Percentiles rank a stretch among this genome's conserved stretches.
Conservation (phyloP, 2,797 vertebrate genomes). For the Lemur catta region DNA sequence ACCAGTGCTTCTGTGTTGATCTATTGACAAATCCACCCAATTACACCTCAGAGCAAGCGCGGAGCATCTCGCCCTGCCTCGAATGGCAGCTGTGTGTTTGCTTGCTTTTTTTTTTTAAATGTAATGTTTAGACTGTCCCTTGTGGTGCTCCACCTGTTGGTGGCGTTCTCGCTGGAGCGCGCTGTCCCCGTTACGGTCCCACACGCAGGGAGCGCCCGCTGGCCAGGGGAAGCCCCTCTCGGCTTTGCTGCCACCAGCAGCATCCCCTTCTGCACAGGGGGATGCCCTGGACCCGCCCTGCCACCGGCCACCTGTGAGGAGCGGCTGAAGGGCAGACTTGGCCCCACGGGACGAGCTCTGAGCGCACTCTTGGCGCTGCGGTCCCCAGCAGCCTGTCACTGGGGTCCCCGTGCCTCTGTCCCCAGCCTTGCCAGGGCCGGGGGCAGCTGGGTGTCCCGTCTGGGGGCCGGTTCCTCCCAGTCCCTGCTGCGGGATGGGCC, state of each 20-base stretch:
- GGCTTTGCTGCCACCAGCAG: background rate
- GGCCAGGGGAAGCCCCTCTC: background rate
- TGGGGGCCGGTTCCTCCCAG: background rate
- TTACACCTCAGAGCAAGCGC: slow-evolving; percentile 78
- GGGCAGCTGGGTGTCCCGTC: background rate
- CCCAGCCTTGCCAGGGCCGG: background rate
- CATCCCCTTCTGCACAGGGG: background rate
- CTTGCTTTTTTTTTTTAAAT: slow-evolving; percentile 34
- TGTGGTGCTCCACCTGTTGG: background rate
- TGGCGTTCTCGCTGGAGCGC: background rate
- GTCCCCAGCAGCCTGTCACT: background rate
- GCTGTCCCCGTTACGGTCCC: background rate
- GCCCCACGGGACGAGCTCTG: fast-evolving
- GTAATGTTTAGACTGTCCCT: slow-evolving; percentile 36
- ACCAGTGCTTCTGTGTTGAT: slow-evolving; percentile 79
- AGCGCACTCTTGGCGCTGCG: background rate
- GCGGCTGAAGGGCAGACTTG: background rate
- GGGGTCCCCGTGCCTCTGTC: background rate
- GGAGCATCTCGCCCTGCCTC: slow-evolving; percentile 72
- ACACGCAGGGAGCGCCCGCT: background rate
- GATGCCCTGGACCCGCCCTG: background rate
- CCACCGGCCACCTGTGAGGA: background rate
- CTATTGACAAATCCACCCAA: slow-evolving; percentile 82
- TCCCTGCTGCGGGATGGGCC: background rate
- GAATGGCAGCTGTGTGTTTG: slow-evolving; percentile 50